phyloP scores from a whole-genome alignment of 1,140 invertebrate species.

The Cotesia chilonis region DNA sequence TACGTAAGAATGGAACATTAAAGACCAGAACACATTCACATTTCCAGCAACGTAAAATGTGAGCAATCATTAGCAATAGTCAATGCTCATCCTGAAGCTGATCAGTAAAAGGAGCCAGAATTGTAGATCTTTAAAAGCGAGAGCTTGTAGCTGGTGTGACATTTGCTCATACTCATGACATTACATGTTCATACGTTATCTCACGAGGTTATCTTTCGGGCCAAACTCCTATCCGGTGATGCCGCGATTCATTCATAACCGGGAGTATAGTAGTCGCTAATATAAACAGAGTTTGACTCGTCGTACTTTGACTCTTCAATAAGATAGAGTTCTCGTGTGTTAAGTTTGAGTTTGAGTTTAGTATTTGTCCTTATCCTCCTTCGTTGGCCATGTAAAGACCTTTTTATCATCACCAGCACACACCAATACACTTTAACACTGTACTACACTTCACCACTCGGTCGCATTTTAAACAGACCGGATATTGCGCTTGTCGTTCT shows the following conservation, averaged over 20 bases:
- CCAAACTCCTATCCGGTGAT: conserved; percentile 16
- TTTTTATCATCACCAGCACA: conserved; percentile 10
- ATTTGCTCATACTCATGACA: conserved; percentile 15
- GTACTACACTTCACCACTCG: conserved; percentile 5
- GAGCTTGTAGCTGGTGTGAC: conserved; percentile 13
- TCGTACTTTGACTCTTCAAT: neutral
- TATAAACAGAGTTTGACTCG: conserved; percentile 28
- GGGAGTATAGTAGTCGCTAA: neutral
- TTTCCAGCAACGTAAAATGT: conserved; percentile 11
- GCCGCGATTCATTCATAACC: conserved; percentile 36
- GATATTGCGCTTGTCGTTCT: conserved; percentile 16
- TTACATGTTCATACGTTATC: conserved; percentile 8
- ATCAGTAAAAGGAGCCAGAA: neutral
- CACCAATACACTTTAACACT: neutral
- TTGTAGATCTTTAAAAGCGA: neutral
- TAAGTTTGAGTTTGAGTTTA: no score
- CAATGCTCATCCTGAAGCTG: neutral
- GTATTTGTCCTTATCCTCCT: conserved; percentile 8
- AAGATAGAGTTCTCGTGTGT: no score
- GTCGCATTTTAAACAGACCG: conserved; percentile 17
- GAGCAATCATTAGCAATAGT: neutral
- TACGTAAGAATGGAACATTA: conserved; percentile 28
- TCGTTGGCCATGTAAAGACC: conserved; percentile 17
- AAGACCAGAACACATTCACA: neutral
- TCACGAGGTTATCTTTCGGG: conserved; percentile 33